phyloP scores from a whole-genome alignment of 1,140 invertebrate species.

The Amyelois transitella region DNA sequence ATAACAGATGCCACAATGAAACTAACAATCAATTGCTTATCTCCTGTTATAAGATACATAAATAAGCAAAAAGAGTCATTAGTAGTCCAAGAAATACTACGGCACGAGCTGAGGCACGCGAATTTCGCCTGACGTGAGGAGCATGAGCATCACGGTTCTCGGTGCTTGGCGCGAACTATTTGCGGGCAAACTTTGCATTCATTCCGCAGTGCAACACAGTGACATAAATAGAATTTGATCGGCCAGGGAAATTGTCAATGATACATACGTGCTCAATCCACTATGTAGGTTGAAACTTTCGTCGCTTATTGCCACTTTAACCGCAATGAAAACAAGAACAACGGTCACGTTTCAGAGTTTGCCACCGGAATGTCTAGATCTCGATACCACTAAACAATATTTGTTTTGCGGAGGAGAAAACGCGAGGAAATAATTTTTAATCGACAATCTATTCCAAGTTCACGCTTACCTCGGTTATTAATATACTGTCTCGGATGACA shows the following conservation, averaged over 20 bases:
- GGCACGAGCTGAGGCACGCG: slow-evolving; percentile 39
- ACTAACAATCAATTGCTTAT: not conserved
- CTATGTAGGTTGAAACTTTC: slow-evolving; percentile 65
- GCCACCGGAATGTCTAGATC: slow-evolving; percentile 34
- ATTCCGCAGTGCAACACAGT: slow-evolving; percentile 48
- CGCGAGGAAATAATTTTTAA: slow-evolving; percentile 22
- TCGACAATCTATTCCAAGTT: slow-evolving; percentile 36
- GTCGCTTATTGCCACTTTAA: slow-evolving; percentile 46
- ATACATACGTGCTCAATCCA: slow-evolving; percentile 45
- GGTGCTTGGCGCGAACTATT: slow-evolving; percentile 18
- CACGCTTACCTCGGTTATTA: slow-evolving; percentile 35
- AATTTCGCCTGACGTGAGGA: slow-evolving; percentile 50
- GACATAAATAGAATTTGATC: slow-evolving; percentile 51
- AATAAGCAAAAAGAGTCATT: slow-evolving; percentile 29
- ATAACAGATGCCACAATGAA: not conserved
- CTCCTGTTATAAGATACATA: not conserved
- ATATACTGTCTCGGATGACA: slow-evolving; percentile 33
- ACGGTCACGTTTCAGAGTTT: slow-evolving; percentile 53
- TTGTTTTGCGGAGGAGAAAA: slow-evolving; percentile 38
- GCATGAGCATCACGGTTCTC: slow-evolving; percentile 21
- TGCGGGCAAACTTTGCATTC: slow-evolving; percentile 60
- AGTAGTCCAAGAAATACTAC: slow-evolving; percentile 23
- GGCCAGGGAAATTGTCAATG: slow-evolving; percentile 53
- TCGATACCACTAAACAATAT: slow-evolving; percentile 30
- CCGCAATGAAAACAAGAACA: slow-evolving; percentile 62